Conservation (phyloP, 2,113 vertebrate genomes). For the Anser brachyrhynchus region DNA sequence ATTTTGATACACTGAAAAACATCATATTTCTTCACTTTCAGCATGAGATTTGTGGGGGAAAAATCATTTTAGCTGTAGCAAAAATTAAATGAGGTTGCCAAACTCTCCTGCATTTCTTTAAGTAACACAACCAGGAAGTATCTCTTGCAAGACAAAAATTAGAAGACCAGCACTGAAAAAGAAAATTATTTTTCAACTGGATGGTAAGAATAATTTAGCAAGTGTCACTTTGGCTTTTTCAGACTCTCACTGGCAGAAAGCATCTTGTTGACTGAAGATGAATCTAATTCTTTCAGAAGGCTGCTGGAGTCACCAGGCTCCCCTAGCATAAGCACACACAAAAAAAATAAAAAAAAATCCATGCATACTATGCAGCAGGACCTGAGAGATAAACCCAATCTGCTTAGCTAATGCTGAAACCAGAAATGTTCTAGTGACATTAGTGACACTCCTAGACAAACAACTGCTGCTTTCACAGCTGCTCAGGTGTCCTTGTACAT, state of each 20-base stretch:
- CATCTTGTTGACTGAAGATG: neutral
- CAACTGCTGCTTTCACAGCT: neutral
- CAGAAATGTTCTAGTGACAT: neutral
- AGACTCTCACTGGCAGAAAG: neutral
- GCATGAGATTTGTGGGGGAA: neutral
- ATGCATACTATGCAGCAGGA: neutral
- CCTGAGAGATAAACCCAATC: neutral
- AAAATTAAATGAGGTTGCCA: constrained; percentile 33
- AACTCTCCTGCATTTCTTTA: neutral
- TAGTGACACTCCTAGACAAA: neutral
- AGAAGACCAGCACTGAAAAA: neutral
- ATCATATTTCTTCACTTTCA: neutral
- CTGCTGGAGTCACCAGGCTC: neutral
- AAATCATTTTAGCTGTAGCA: neutral
- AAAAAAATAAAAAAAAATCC: neutral
- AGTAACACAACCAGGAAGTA: neutral
- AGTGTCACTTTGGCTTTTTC: neutral
- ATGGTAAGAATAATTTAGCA: neutral
- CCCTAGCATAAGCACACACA: neutral
- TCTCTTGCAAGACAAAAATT: neutral
- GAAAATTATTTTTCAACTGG: neutral
- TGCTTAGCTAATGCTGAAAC: neutral
- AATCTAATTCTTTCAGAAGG: neutral
- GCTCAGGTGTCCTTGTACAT: neutral
- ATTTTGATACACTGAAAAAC: neutral